Evolutionary conservation across 1,140 invertebrate genomes (phyloP), one percentile per base, ranked within the genome.

Genomic region (Triops cancriformis): DNA sequence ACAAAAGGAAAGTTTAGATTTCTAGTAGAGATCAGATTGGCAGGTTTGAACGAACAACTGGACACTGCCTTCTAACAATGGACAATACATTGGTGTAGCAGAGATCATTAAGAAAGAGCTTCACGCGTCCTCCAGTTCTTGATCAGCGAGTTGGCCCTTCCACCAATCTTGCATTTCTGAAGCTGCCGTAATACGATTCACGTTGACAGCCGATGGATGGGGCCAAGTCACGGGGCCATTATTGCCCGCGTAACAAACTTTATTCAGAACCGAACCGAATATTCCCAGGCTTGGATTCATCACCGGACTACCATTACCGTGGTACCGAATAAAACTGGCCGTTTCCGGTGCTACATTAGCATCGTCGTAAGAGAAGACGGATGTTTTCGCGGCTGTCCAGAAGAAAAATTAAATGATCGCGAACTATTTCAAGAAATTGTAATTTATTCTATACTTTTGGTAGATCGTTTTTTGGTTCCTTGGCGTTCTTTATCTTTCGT

Each of bases 401-500:
- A 12, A 73, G 26, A 27, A 42, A 31, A 42, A 26, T 74, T 18
- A 14, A 74, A 5, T 73, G 72, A 74, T 73, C 74, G 10, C 27
- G 45, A 43, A 43, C 37, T 12, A 77, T 28, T 9, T 72, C 31
- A 2, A 78, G 73, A 14, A 72, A 5, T 74, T 73, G 41, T 73
- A 31, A 74, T 26, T 73, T 23, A 45, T 41, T 81, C 80, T 84
- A 86, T 91, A 90, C 86, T 81, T 88, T 84, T 37, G 89, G 83
- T 82, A 91, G 85, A 72, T 84, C 88, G 80, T 89, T 90, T 91
- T 80, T 91, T 91, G 0, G 88, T 83, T 73, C 86, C 86, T 45
- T 88, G 85, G 78, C 90, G 87, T 80, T 90, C 91, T 83, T 95
- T 95, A 75, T 92, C 92, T 27, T 91, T 88, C 74, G 92, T 90